Percentiles rank a stretch among this genome's conserved stretches.
These are phyloP conservation scores for Microtus pennsylvanicus DNA, from an alignment of 2,113 vertebrate genomes.

Conservation along the genomic window DNA sequence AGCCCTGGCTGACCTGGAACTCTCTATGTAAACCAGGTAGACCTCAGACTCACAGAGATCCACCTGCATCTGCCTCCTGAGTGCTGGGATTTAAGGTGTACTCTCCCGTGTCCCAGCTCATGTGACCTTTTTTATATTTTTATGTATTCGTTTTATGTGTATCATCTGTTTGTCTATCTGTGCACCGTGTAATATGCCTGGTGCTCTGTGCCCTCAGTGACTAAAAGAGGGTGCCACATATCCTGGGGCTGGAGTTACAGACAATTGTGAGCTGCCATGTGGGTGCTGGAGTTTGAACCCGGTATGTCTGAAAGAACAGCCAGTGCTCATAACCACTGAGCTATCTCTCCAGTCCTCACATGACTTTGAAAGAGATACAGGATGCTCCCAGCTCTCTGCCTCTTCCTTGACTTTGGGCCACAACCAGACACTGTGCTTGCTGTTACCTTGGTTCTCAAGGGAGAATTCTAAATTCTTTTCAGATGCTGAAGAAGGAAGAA, in stretches of 20 bases:
- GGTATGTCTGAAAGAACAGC: neutral
- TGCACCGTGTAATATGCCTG: neutral
- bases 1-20: neutral
- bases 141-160: neutral
- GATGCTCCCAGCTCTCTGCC: neutral
- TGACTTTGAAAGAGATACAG: neutral
- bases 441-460: constrained; percentile 40
- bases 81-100: neutral
- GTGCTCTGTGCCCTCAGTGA: neutral
- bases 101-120: neutral
- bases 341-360: neutral
- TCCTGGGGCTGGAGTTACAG: neutral
- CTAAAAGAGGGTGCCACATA: neutral
- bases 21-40: neutral
- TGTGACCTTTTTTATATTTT: neutral
- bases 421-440: constrained; percentile 23
- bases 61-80: neutral
- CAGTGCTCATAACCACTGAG: neutral
- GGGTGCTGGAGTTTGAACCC: neutral
- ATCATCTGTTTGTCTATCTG: neutral
- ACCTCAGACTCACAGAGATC: neutral
- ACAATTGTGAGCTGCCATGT: neutral
- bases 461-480: constrained; percentile 79
- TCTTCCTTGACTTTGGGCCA: neutral
- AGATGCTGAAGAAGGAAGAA: constrained; percentile 99